Evolutionary conservation across 2,888 invertebrate genomes (phyloP).

Genomic region (Acleris laterana): DNA sequence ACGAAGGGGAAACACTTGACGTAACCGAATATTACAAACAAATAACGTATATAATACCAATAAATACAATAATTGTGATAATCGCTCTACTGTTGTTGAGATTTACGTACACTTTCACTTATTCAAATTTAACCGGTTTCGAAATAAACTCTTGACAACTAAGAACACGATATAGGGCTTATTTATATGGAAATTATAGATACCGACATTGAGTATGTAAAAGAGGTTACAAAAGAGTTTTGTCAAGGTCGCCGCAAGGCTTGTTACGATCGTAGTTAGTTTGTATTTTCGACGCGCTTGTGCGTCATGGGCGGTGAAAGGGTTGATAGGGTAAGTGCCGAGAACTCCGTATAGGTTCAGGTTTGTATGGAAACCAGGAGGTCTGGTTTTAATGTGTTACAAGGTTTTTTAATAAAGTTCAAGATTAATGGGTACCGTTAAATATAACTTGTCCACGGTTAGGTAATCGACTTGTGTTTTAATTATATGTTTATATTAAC

Average conservation of each 20-base stretch:
- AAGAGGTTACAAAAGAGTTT: slow-evolving; percentile 4
- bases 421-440: too few species aligned
- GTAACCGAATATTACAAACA: background rate
- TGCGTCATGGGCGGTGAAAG: background rate
- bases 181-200: too few species aligned
- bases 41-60: background rate
- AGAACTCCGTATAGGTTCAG: too few species aligned
- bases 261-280: background rate
- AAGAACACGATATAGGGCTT: too few species aligned
- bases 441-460: too few species aligned
- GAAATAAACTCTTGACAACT: background rate
- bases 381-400: too few species aligned
- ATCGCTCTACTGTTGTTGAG: background rate
- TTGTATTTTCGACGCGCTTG: background rate
- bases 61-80: background rate
- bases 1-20: too few species aligned
- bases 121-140: slow-evolving; percentile 13
- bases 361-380: too few species aligned
- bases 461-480: too few species aligned
- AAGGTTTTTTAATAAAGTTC: too few species aligned
- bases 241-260: slow-evolving; percentile 10
- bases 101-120: slow-evolving; percentile 7
- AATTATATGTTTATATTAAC: too few species aligned
- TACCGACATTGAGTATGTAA: background rate
- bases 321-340: background rate